These are phyloP conservation scores for Pantherophis vulpinus DNA, from an alignment of 2,797 vertebrate genomes.

Conservation along the genomic window DNA sequence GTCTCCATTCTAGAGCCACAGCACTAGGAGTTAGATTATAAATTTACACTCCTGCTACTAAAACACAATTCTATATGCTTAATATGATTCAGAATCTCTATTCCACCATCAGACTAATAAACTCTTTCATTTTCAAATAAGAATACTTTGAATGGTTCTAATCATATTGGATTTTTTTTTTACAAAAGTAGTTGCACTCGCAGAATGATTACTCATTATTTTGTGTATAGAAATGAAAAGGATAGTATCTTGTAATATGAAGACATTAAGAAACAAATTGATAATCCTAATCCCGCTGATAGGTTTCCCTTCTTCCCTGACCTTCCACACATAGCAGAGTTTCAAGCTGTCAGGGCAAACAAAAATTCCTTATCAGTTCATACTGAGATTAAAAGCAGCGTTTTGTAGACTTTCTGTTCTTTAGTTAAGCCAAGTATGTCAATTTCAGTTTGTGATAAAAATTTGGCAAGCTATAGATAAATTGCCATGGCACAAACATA, in stretches of 20 bases:
- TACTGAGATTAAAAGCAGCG: not conserved
- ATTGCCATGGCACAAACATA: not conserved
- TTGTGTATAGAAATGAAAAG: not conserved
- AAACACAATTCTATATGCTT: not conserved
- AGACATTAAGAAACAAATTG: not conserved
- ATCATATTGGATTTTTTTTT: not conserved
- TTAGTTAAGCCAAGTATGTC: not conserved
- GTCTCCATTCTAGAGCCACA: not conserved
- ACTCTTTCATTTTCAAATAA: not conserved
- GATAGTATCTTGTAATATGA: not conserved
- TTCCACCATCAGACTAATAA: not conserved
- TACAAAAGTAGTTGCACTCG: not conserved
- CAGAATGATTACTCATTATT: not conserved
- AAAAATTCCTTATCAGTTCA: not conserved
- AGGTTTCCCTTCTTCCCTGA: not conserved
- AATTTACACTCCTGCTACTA: not conserved
- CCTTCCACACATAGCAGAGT: not conserved
- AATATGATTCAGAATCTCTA: not conserved
- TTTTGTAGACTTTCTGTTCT: not conserved
- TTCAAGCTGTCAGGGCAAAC: not conserved
- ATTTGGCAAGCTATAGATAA: not conserved
- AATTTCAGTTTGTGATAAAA: not conserved
- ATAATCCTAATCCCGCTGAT: not conserved
- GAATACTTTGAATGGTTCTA: not conserved
- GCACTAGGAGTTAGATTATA: not conserved